These are phyloP conservation scores for Suricata suricatta DNA, from an alignment of 2,113 vertebrate genomes.

Conservation along the genomic window DNA sequence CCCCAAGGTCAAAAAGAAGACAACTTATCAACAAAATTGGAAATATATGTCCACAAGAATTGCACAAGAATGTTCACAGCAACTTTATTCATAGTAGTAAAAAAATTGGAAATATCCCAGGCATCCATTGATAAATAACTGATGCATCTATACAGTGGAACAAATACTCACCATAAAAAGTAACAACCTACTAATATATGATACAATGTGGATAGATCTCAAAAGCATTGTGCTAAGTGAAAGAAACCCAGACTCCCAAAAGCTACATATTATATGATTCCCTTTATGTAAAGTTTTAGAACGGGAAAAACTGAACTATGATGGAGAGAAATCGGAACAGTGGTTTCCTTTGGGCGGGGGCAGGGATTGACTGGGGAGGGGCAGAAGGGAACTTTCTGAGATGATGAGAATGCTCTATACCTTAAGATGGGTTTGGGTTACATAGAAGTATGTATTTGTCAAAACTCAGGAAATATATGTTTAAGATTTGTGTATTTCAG, in stretches of 20 bases:
- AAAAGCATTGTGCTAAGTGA: constrained; percentile 25
- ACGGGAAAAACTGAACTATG: neutral
- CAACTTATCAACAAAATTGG: neutral
- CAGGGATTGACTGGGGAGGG: neutral
- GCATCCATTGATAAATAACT: neutral
- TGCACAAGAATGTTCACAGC: neutral
- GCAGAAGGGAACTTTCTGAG: neutral
- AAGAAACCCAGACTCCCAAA: neutral
- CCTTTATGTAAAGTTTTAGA: neutral
- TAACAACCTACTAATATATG: constrained; percentile 1
- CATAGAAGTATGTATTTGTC: neutral
- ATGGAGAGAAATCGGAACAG: neutral
- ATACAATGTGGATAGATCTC: neutral
- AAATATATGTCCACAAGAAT: neutral
- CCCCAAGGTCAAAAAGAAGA: constrained; percentile 22
- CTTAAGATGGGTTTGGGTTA: constrained; percentile 25
- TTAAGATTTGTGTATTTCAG: neutral
- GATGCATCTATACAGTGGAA: neutral
- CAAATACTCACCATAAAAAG: neutral
- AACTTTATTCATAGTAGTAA: constrained; percentile 33
- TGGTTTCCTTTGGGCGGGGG: neutral
- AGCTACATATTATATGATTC: neutral
- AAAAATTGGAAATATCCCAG: neutral
- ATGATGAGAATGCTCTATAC: neutral
- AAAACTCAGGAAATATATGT: neutral